Conservation (phyloP, 2,888 invertebrate genomes). For the Lamellibrachia columna region DNA sequence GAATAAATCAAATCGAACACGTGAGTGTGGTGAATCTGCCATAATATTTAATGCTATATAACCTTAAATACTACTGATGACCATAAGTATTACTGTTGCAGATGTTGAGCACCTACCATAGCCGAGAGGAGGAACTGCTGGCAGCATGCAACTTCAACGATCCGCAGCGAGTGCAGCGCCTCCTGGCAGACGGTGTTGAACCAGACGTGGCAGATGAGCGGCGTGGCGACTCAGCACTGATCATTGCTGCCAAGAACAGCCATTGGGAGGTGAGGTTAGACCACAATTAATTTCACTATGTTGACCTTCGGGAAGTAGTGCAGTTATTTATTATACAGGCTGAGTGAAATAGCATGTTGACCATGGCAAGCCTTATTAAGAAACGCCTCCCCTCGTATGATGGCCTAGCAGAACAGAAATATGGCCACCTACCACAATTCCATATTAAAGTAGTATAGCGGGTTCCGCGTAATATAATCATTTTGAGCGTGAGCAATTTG, state of each 20-base stretch:
- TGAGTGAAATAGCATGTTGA: background rate
- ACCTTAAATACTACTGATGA: background rate
- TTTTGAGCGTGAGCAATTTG: too few species aligned
- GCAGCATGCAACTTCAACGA: slow-evolving; percentile 17
- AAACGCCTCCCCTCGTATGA: background rate
- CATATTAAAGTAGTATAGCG: too few species aligned
- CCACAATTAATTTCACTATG: background rate
- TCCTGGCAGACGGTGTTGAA: slow-evolving; percentile 66
- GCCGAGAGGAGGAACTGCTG: background rate
- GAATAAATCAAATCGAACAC: too few species aligned
- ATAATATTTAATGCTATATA: too few species aligned
- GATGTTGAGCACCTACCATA: background rate
- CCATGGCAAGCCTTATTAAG: background rate
- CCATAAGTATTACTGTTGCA: background rate
- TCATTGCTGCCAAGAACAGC: slow-evolving; percentile 25
- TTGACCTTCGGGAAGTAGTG: background rate
- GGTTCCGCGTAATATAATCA: too few species aligned
- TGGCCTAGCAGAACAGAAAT: too few species aligned
- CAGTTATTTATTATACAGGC: background rate
- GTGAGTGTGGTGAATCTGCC: too few species aligned
- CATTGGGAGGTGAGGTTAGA: slow-evolving; percentile 21
- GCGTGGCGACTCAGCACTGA: slow-evolving; percentile 27
- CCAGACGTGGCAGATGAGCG: slow-evolving; percentile 53
- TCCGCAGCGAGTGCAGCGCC: slow-evolving; percentile 21
- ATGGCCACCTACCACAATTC: too few species aligned